A percentile compares a stretch with the other conserved stretches of the same genome.
These are phyloP conservation scores for Neoitamus cyanurus DNA, from an alignment of 2,888 invertebrate species.

Conservation along the genomic window DNA sequence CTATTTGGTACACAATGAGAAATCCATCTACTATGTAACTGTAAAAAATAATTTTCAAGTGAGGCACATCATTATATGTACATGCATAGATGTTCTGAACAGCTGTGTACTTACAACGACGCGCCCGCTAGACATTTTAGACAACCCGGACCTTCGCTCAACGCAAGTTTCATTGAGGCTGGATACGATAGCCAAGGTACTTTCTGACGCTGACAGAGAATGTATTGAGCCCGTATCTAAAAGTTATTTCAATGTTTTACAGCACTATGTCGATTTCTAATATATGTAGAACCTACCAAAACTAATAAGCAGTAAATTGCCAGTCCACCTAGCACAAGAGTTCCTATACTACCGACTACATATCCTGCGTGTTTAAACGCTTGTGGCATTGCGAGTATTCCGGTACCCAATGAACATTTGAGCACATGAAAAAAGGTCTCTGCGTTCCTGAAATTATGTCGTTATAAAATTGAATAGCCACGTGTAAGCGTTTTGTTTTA, in stretches of 20 bases:
- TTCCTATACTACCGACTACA: slow-evolving; percentile 79
- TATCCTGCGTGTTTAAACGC: slow-evolving; percentile 90
- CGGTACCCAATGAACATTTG: slow-evolving; percentile 93
- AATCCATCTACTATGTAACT: slow-evolving; percentile 76
- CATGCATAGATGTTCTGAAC: background rate
- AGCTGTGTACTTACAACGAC: slow-evolving; percentile 64
- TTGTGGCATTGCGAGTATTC: slow-evolving; percentile 92
- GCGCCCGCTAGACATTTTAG: slow-evolving; percentile 72
- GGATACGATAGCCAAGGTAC: slow-evolving; percentile 86
- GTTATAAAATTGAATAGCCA: background rate
- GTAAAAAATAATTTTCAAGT: slow-evolving; percentile 59
- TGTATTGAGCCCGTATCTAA: slow-evolving; percentile 69
- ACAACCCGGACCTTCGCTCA: slow-evolving; percentile 77
- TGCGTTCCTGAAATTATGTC: background rate
- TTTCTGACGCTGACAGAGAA: slow-evolving; percentile 73
- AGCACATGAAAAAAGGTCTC: slow-evolving; percentile 62
- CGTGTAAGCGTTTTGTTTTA: slow-evolving; percentile 60
- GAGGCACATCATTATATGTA: slow-evolving; percentile 1
- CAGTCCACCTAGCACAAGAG: slow-evolving; percentile 80
- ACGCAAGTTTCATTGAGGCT: slow-evolving; percentile 81
- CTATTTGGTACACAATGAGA: slow-evolving; percentile 84
- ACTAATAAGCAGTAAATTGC: slow-evolving; percentile 91
- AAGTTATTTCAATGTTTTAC: slow-evolving; percentile 56
- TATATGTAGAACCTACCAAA: slow-evolving; percentile 69
- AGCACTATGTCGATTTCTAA: background rate